Conservation (phyloP, 2,113 vertebrate genomes). For the Paradisaea rubra region DNA sequence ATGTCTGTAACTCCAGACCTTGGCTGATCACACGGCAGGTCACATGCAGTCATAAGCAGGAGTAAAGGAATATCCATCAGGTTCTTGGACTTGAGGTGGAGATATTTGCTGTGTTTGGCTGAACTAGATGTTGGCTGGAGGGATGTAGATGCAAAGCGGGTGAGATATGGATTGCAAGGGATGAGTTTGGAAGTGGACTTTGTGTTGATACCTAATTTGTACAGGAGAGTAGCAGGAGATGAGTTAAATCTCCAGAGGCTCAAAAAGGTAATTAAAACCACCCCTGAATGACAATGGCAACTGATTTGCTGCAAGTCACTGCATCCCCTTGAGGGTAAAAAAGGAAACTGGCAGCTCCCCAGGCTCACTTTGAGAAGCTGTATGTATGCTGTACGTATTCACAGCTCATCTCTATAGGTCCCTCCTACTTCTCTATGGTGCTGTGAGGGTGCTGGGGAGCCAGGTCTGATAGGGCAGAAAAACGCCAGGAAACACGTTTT, state of each 20-base stretch:
- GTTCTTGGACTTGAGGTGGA: neutral
- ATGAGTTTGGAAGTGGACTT: neutral
- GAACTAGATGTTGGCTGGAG: neutral
- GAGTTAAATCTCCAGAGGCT: neutral
- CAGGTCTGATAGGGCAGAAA: neutral
- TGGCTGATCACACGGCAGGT: neutral
- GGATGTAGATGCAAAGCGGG: neutral
- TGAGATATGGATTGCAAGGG: neutral
- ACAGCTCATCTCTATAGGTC: neutral
- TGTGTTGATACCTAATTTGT: neutral
- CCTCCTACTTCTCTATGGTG: neutral
- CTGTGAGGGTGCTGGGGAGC: neutral
- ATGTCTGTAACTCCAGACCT: neutral
- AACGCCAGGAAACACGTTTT: constrained; percentile 57
- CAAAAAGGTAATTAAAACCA: neutral
- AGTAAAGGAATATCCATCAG: neutral
- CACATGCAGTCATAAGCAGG: fast-evolving
- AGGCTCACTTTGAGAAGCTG: neutral
- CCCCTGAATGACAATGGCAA: neutral
- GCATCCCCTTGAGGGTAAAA: neutral
- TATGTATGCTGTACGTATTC: fast-evolving
- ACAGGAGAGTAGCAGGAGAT: neutral
- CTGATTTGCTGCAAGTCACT: neutral
- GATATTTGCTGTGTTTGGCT: neutral
- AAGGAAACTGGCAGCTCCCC: neutral